Evolutionary conservation across 2,797 vertebrate species (phyloP).

Genomic region (Cyprinella venusta): DNA sequence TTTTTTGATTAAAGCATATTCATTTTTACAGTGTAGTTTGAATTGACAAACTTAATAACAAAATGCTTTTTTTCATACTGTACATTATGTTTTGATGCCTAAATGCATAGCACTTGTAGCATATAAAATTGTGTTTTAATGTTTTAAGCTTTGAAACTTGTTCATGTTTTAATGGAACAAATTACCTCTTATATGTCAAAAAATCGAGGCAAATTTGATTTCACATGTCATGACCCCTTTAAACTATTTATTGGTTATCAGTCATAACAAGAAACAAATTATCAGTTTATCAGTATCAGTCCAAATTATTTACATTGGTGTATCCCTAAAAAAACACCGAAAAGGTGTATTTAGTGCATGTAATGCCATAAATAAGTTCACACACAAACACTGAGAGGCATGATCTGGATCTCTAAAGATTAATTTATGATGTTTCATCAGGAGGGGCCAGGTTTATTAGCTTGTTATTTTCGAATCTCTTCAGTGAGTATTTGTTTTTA

Average conservation of each 20-base stretch:
- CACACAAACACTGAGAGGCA: not conserved
- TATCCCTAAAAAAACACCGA: not conserved
- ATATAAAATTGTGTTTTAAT: not conserved
- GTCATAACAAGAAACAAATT: not conserved
- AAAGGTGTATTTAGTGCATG: not conserved
- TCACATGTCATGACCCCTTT: too few relatives aligned
- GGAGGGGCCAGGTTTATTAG: slow-evolving; percentile 32
- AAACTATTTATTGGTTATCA: not conserved
- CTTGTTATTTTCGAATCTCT: slow-evolving; percentile 46
- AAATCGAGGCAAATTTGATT: too few relatives aligned
- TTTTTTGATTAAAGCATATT: too few relatives aligned
- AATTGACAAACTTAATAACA: not conserved
- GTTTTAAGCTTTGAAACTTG: too few relatives aligned
- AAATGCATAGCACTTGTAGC: not conserved
- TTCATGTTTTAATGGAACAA: too few relatives aligned
- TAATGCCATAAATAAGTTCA: not conserved
- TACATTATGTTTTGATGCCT: not conserved
- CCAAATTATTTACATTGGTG: not conserved
- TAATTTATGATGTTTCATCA: slow-evolving; percentile 29
- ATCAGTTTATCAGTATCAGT: not conserved
- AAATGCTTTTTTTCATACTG: not conserved
- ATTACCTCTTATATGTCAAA: too few relatives aligned
- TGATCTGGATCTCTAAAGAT: slow-evolving; percentile 30
- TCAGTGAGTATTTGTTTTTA: slow-evolving; percentile 39
- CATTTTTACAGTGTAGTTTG: not conserved